Conservation (phyloP, 2,113 vertebrate genomes). For the Laterallus jamaicensis region DNA sequence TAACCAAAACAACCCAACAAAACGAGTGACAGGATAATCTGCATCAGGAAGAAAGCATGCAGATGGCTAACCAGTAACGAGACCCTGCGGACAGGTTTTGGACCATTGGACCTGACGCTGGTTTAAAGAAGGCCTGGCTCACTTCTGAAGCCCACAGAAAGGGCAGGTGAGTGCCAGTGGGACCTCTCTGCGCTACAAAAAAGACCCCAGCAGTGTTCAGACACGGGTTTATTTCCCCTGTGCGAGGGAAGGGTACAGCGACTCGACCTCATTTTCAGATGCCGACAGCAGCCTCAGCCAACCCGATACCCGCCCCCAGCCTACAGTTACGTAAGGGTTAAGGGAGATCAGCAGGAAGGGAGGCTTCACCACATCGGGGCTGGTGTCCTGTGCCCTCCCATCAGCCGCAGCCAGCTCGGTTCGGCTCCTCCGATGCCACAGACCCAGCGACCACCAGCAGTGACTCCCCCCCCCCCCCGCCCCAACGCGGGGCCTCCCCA, state of each 20-base stretch:
- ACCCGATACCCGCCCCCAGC: rapidly evolving
- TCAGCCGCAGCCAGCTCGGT: background rate
- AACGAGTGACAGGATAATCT: background rate
- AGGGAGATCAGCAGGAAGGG: background rate
- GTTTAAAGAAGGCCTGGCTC: background rate
- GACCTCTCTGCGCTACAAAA: rapidly evolving
- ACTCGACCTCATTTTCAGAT: background rate
- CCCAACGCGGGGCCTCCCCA: background rate
- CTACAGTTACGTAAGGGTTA: rapidly evolving
- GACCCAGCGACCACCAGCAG: background rate
- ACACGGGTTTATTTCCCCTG: rapidly evolving
- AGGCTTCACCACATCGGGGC: background rate
- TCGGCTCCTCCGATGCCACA: background rate
- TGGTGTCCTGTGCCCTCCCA: background rate
- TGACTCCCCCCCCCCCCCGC: background rate
- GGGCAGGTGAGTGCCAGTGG: background rate
- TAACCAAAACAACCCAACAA: background rate
- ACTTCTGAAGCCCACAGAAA: background rate
- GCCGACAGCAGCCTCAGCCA: background rate
- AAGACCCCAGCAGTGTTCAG: background rate
- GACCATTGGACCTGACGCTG: background rate
- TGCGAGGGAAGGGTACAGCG: rapidly evolving
- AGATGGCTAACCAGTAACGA: background rate
- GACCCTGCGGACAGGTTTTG: background rate
- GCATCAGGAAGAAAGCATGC: rapidly evolving